Evolutionary conservation across 2,113 vertebrate genomes (phyloP).

Genomic region (Callionymus lyra): DNA sequence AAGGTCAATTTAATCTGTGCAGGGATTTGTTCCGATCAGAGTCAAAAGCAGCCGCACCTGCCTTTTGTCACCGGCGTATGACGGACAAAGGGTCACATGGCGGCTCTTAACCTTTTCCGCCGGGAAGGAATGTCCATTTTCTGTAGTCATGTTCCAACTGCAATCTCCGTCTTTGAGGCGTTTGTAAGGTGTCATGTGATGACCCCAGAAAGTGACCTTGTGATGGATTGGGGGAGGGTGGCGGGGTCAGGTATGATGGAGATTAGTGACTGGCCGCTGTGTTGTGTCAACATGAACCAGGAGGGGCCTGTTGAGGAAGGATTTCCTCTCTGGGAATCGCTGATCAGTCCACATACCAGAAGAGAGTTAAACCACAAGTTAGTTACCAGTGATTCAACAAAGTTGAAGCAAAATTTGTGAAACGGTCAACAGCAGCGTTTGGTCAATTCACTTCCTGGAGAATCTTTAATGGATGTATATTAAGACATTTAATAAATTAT

Average conservation of each 20-base stretch:
- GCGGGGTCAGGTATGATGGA: constrained; percentile 37
- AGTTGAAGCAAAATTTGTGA: no score
- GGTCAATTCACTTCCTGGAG: no score
- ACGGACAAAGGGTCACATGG: constrained; percentile 8
- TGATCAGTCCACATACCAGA: constrained; percentile 8
- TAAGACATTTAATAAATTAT: no score
- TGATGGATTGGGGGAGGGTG: neutral
- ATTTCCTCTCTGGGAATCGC: constrained; percentile 16
- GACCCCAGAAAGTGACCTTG: constrained; percentile 28
- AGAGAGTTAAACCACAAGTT: constrained; percentile 2
- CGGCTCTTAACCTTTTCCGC: no score
- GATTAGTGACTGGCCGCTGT: constrained; percentile 43
- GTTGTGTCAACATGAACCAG: constrained; percentile 54
- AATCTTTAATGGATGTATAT: no score
- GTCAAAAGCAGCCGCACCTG: constrained; percentile 18
- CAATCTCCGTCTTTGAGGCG: constrained; percentile 7
- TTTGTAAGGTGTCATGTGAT: constrained; percentile 38
- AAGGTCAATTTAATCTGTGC: constrained; percentile 17
- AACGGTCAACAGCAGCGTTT: no score
- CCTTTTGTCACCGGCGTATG: constrained; percentile 2
- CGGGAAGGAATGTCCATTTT: neutral
- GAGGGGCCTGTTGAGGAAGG: constrained; percentile 9
- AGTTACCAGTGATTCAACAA: no score
- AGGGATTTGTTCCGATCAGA: constrained; percentile 13
- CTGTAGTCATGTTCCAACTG: constrained; percentile 1